These are phyloP conservation scores for Philotrypesis tridentata DNA, from an alignment of 1,140 invertebrate species.

Conservation along the genomic window DNA sequence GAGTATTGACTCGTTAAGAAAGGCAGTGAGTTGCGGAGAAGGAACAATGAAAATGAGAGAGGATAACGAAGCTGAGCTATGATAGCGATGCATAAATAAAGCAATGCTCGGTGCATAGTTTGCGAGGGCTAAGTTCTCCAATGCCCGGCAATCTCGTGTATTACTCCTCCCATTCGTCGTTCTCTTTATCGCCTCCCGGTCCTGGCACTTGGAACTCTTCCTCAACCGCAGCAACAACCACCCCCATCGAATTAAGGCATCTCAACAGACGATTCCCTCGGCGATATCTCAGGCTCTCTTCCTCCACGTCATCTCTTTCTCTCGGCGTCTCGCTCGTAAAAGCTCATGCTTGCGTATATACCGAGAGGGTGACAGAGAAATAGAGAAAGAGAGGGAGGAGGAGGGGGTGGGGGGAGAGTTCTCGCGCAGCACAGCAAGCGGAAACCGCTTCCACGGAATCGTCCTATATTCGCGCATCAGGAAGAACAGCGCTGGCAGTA, in stretches of 20 bases:
- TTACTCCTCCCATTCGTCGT: neutral
- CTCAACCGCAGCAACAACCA: neutral
- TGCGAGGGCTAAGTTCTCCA: neutral
- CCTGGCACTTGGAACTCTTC: neutral
- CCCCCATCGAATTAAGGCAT: neutral
- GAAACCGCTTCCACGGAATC: neutral
- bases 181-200: neutral
- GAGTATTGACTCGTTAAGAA: no score
- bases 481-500: neutral
- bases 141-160: neutral
- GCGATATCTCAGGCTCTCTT: neutral
- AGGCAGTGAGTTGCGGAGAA: no score
- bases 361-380: neutral
- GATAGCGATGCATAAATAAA: neutral
- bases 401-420: neutral
- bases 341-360: neutral
- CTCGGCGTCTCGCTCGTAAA: constrained; percentile 2
- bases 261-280: constrained; percentile 1
- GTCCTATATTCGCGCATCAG: neutral
- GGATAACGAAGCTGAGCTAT: neutral
- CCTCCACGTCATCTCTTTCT: neutral
- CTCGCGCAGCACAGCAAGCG: neutral
- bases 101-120: neutral
- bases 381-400: neutral
- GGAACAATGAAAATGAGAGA: no score